Evolutionary conservation across 2,888 invertebrate species (phyloP).

Genomic region (Melanchra persicariae): DNA sequence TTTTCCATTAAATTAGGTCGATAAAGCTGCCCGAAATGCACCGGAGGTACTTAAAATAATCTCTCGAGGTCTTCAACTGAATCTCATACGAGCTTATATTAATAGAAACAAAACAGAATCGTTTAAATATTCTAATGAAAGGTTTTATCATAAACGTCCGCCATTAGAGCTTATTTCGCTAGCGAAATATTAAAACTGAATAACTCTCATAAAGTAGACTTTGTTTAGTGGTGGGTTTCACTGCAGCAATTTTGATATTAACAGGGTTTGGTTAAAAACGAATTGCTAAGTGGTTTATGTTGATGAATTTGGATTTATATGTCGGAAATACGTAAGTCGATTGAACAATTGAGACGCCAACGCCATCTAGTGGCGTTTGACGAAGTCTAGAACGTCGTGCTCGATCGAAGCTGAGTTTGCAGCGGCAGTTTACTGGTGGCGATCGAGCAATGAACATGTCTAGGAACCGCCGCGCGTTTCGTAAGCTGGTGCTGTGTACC

Average conservation of each 20-base stretch:
- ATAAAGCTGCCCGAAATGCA: background rate
- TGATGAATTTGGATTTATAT: background rate
- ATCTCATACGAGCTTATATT: slow-evolving; percentile 14
- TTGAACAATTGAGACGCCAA: too few relatives aligned
- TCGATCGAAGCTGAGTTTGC: too few relatives aligned
- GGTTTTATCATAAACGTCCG: slow-evolving; percentile 78
- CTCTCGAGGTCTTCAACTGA: slow-evolving; percentile 10
- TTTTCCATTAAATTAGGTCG: background rate
- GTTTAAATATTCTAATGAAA: slow-evolving; percentile 71
- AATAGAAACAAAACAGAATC: slow-evolving; percentile 41
- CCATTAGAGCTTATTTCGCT: slow-evolving; percentile 84
- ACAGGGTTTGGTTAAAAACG: background rate
- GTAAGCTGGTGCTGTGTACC: too few relatives aligned
- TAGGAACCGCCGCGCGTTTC: too few relatives aligned
- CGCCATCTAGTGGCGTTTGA: too few relatives aligned
- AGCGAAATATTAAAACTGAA: slow-evolving; percentile 87
- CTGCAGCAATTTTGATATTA: slow-evolving; percentile 45
- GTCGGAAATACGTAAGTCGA: too few relatives aligned
- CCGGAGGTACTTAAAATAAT: background rate
- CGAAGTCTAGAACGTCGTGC: too few relatives aligned
- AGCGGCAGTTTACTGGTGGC: too few relatives aligned
- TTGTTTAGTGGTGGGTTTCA: slow-evolving; percentile 74
- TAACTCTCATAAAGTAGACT: slow-evolving; percentile 85
- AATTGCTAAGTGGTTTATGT: background rate
- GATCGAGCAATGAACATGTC: too few relatives aligned